A percentile compares a stretch with the other conserved stretches of the same genome.
phyloP scores from a whole-genome alignment of 2,888 invertebrate species.

The Dasypolia templi region DNA sequence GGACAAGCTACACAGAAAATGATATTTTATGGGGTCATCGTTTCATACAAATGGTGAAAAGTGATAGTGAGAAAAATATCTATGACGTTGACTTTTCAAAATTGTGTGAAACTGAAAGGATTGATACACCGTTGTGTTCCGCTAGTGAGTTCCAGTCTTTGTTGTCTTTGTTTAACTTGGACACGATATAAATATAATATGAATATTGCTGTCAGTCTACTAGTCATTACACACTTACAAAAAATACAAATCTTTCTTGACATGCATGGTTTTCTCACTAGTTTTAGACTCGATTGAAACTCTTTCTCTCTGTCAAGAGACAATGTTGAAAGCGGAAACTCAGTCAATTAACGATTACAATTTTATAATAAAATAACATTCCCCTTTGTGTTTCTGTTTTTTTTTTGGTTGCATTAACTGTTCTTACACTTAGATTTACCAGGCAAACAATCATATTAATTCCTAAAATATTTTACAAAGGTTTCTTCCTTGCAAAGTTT shows the following conservation, averaged over 20 bases:
- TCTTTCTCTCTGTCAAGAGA: not conserved
- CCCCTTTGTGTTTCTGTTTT: too few species aligned
- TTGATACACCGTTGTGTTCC: constrained; percentile 97
- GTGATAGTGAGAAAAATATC: constrained; percentile 92
- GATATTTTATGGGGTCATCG: constrained; percentile 97
- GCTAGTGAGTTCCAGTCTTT: constrained; percentile 91
- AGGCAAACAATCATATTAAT: not conserved
- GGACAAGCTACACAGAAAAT: constrained; percentile 94
- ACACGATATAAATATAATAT: constrained; percentile 12
- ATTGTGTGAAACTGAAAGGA: constrained; percentile 95
- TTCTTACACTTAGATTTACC: not conserved
- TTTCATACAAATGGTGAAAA: constrained; percentile 94
- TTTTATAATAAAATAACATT: too few species aligned
- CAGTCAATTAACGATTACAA: not conserved
- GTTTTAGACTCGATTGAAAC: not conserved
- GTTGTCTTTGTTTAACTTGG: constrained; percentile 58
- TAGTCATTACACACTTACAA: constrained; percentile 28
- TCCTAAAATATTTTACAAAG: not conserved
- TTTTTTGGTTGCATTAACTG: not conserved
- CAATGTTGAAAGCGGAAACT: not conserved
- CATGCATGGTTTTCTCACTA: not conserved
- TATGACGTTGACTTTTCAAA: constrained; percentile 97
- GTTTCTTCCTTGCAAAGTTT: not conserved
- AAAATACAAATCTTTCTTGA: not conserved
- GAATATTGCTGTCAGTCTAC: not conserved